Conservation (phyloP, 2,113 vertebrate genomes). For the Dolichallabes microphthalmus region DNA sequence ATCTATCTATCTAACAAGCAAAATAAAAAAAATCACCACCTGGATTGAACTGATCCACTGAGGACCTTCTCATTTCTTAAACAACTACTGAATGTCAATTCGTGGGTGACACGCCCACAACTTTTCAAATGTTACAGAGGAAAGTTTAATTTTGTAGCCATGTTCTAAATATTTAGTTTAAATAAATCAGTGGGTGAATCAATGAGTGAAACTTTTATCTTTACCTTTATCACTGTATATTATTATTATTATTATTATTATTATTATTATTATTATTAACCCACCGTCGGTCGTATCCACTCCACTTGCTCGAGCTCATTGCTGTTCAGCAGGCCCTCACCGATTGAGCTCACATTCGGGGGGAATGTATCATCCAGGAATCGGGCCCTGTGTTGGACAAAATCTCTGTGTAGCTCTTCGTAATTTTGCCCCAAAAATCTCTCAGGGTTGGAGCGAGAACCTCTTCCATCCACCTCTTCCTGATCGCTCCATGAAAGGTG, state of each 20-base stretch:
- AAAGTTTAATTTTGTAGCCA: neutral
- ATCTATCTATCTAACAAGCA: neutral
- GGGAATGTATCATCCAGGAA: slow-evolving; percentile 66
- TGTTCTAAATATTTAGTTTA: neutral
- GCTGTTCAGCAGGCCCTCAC: slow-evolving; percentile 44
- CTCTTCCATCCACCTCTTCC: slow-evolving; percentile 39
- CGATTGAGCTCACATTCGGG: slow-evolving; percentile 63
- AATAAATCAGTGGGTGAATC: too few relatives aligned
- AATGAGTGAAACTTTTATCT: neutral
- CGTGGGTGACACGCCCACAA: neutral
- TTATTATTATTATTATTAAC: neutral
- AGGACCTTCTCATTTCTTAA: too few relatives aligned
- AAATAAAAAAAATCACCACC: too few relatives aligned
- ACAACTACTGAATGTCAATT: neutral
- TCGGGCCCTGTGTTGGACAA: neutral
- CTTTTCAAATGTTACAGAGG: neutral
- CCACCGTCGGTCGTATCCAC: slow-evolving; percentile 57
- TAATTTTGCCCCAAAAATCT: slow-evolving; percentile 63
- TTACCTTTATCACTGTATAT: too few relatives aligned
- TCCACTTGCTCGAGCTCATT: slow-evolving; percentile 18
- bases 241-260: neutral
- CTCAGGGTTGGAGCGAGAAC: slow-evolving; percentile 50
- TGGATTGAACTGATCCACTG: too few relatives aligned
- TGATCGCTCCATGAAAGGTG: neutral
- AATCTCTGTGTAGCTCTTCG: slow-evolving; percentile 52